These are phyloP conservation scores for Myotis brandtii DNA, from an alignment of 2,113 vertebrate genomes.

Conservation along the genomic window DNA sequence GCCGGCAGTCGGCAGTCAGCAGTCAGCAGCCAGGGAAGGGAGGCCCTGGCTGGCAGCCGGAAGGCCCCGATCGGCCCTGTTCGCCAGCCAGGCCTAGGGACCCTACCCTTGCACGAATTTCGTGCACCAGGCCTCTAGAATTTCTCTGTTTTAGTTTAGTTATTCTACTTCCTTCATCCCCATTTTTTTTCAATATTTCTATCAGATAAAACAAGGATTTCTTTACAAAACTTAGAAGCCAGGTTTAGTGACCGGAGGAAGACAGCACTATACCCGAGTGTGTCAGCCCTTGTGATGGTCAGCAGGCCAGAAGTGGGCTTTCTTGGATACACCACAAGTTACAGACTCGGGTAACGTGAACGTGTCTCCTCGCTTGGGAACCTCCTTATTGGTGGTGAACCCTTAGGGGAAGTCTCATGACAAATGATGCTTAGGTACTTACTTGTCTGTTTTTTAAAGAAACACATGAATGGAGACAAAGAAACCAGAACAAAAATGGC, in stretches of 20 bases:
- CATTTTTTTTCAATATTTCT: neutral
- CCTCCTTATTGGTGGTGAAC: neutral
- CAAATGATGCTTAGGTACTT: neutral
- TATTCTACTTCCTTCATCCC: neutral
- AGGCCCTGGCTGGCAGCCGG: no score
- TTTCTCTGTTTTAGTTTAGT: slow-evolving; percentile 28
- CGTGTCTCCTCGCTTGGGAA: neutral
- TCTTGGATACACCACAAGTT: neutral
- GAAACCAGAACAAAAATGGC: neutral
- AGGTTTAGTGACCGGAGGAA: neutral
- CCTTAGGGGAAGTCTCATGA: neutral
- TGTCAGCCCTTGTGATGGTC: neutral
- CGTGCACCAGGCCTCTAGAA: no score
- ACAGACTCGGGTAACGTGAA: neutral
- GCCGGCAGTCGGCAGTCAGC: no score
- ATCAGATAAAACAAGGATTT: slow-evolving; percentile 18
- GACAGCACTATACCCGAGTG: no score
- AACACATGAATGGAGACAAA: neutral
- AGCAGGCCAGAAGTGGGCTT: neutral
- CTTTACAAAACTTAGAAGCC: neutral
- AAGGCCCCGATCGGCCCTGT: no score
- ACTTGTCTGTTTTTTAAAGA: slow-evolving; percentile 23
- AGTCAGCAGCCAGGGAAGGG: no score
- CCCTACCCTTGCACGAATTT: no score
- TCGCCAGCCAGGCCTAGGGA: no score